Percentiles rank a stretch among this genome's conserved stretches.
Evolutionary conservation across 2,797 vertebrate species (phyloP).

Genomic region (Pachyuromys duprasi): DNA sequence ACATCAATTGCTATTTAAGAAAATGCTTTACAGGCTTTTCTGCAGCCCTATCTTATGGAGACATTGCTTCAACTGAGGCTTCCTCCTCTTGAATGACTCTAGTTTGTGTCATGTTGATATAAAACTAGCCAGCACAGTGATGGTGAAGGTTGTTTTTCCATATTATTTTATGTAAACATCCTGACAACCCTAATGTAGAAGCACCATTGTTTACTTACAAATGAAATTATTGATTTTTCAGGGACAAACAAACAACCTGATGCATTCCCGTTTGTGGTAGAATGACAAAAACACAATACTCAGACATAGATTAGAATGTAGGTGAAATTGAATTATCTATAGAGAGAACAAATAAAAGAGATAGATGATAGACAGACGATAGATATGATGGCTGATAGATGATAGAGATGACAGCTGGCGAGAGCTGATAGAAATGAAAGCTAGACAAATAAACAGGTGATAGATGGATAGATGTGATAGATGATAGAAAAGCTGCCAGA

Average conservation of each 20-base stretch:
- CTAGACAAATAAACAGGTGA: background rate
- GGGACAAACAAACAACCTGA: background rate
- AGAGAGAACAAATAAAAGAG: background rate
- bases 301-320: slow-evolving; percentile 26
- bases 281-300: background rate
- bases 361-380: background rate
- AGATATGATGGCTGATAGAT: background rate
- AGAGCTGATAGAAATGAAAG: background rate
- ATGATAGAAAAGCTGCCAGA: background rate
- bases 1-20: background rate
- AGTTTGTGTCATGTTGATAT: background rate
- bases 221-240: slow-evolving; percentile 14
- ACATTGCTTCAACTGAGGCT: background rate
- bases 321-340: background rate
- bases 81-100: background rate
- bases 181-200: slow-evolving; percentile 9
- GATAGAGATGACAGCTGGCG: background rate
- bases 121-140: background rate
- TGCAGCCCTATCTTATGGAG: background rate
- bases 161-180: slow-evolving; percentile 51
- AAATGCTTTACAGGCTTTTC: background rate
- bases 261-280: background rate
- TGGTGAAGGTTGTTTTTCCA: background rate
- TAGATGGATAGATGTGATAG: background rate
- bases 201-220: background rate